phyloP scores from a whole-genome alignment of 2,113 vertebrate genomes.

The Cepphus grylle region DNA sequence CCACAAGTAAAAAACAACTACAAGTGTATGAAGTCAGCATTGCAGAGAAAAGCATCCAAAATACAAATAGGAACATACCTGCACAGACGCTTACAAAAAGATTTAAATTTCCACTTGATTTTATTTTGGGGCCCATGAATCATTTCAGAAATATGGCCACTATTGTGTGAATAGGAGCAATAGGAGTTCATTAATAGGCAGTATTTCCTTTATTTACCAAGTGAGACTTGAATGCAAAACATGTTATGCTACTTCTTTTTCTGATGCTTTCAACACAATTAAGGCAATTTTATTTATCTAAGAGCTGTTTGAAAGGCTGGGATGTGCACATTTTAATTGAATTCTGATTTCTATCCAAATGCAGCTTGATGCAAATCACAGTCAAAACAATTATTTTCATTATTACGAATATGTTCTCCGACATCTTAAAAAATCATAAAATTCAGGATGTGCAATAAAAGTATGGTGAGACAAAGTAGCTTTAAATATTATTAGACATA shows the following conservation, averaged over 20 bases:
- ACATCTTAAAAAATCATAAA: background rate
- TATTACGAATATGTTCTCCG: background rate
- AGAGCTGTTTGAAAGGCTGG: constrained; percentile 7
- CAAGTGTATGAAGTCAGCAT: background rate
- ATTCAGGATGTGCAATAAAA: background rate
- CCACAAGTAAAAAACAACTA: background rate
- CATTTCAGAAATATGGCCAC: background rate
- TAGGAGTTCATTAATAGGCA: background rate
- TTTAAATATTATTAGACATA: background rate
- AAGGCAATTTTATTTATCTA: background rate
- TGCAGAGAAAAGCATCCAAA: background rate
- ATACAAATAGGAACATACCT: background rate
- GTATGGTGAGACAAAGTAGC: background rate
- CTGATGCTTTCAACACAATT: background rate
- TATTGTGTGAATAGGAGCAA: background rate
- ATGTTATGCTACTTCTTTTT: background rate
- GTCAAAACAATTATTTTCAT: background rate
- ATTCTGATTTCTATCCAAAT: background rate
- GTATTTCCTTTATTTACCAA: background rate
- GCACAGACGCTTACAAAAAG: background rate
- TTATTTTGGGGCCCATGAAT: background rate
- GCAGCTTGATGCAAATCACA: background rate
- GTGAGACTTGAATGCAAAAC: background rate
- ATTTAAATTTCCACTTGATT: background rate
- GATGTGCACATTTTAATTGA: background rate